phyloP scores from a whole-genome alignment of 2,888 invertebrate species.

The Rhingia campestris region DNA sequence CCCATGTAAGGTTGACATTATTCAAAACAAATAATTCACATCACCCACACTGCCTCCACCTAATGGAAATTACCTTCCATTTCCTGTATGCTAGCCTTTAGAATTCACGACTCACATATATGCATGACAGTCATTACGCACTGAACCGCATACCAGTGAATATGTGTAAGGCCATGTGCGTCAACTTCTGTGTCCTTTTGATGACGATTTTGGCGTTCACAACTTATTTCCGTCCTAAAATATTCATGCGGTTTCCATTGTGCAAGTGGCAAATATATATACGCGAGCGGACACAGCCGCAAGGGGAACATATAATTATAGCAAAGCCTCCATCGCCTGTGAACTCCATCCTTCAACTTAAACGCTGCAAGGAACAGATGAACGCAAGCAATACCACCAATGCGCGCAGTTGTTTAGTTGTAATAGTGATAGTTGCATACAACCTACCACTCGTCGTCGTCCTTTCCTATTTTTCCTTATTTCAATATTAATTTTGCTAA shows the following conservation, averaged over 20 bases:
- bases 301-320: constrained; percentile 42
- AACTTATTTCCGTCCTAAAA: constrained; percentile 60
- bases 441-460: not conserved
- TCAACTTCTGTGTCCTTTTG: constrained; percentile 22
- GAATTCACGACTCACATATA: not conserved
- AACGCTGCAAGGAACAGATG: constrained; percentile 30
- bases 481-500: constrained; percentile 48
- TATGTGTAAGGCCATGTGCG: constrained; percentile 24
- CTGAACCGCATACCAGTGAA: not conserved
- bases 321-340: constrained; percentile 23
- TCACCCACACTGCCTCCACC: constrained; percentile 6
- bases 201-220: constrained; percentile 42
- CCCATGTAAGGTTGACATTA: constrained; percentile 1
- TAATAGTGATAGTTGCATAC: constrained; percentile 26
- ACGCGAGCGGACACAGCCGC: constrained; percentile 13
- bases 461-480: constrained; percentile 29
- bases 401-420: constrained; percentile 9
- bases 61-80: constrained; percentile 12
- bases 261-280: constrained; percentile 41
- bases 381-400: constrained; percentile 14
- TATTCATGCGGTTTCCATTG: constrained; percentile 45
- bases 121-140: not conserved
- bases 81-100: not conserved
- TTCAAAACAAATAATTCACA: constrained; percentile 52
- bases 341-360: constrained; percentile 45